Evolutionary conservation across 2,888 invertebrate genomes (phyloP).

Genomic region (Xestoiulus laeticollis): DNA sequence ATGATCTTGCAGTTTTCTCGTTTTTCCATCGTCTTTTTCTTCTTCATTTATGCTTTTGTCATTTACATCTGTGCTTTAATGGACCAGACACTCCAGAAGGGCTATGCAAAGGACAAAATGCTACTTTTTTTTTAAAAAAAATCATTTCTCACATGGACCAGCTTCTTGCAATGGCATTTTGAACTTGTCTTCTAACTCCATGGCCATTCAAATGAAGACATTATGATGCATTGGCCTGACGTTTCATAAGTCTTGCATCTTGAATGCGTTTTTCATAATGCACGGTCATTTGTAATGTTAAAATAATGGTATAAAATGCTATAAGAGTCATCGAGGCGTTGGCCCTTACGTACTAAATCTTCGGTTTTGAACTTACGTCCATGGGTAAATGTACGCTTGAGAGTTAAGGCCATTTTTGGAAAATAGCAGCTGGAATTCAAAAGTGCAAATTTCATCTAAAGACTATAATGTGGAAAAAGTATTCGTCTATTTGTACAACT

Average conservation of each 20-base stretch:
- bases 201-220: background rate
- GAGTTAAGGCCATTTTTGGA: background rate
- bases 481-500: too few species aligned
- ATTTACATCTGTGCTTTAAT: slow-evolving; percentile 22
- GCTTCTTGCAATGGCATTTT: background rate
- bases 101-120: background rate
- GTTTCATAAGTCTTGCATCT: background rate
- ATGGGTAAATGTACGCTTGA: background rate
- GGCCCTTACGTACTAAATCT: background rate
- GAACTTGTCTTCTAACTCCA: background rate
- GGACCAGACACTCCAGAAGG: slow-evolving; percentile 16
- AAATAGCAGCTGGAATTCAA: background rate
- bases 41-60: background rate
- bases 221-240: background rate
- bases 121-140: background rate
- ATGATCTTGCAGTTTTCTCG: slow-evolving; percentile 6
- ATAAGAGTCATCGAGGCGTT: background rate
- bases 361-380: background rate
- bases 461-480: too few species aligned
- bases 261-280: slow-evolving; percentile 3
- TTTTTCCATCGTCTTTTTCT: background rate
- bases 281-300: background rate
- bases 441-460: too few species aligned
- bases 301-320: background rate
- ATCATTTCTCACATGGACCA: background rate